Evolutionary conservation across 2,113 vertebrate species (phyloP).

Genomic region (Dendrocopos noguchii): DNA sequence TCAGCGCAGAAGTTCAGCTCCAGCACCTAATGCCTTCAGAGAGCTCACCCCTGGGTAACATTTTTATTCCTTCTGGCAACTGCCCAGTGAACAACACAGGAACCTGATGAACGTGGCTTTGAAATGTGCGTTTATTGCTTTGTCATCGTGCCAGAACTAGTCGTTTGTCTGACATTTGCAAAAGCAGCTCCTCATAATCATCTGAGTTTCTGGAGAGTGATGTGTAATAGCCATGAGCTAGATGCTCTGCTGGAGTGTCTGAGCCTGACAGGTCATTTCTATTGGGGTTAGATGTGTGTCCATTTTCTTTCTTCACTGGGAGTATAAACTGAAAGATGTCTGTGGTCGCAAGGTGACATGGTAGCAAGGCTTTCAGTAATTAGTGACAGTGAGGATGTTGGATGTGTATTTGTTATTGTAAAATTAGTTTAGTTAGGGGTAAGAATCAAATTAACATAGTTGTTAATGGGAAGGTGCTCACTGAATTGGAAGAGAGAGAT

Average conservation of each 20-base stretch:
- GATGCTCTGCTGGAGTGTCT: not conserved
- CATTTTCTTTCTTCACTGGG: not conserved
- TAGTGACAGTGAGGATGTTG: not conserved
- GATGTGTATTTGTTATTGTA: not conserved
- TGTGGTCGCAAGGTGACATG: not conserved
- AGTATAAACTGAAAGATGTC: not conserved
- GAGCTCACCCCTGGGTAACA: slow-evolving; percentile 43
- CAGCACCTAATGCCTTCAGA: not conserved
- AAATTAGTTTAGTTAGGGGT: not conserved
- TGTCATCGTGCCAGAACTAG: slow-evolving; percentile 42
- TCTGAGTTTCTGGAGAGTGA: not conserved
- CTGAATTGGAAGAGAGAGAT: not conserved
- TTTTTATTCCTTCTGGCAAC: slow-evolving; percentile 48
- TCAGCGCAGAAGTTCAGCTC: not conserved
- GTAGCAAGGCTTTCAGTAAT: fast-evolving
- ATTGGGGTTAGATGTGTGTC: not conserved
- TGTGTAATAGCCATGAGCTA: not conserved
- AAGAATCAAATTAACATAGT: not conserved
- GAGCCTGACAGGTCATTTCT: not conserved
- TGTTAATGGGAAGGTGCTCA: not conserved
- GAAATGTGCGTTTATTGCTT: slow-evolving; percentile 63
- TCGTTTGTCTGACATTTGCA: not conserved
- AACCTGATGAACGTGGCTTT: slow-evolving; percentile 39
- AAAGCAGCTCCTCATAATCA: not conserved
- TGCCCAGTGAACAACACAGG: not conserved